Evolutionary conservation across 35 echinoderm and acorn worm genomes (phyloP), one percentile per base, ranked within the genome.

Genomic region (Diadema setosum): DNA sequence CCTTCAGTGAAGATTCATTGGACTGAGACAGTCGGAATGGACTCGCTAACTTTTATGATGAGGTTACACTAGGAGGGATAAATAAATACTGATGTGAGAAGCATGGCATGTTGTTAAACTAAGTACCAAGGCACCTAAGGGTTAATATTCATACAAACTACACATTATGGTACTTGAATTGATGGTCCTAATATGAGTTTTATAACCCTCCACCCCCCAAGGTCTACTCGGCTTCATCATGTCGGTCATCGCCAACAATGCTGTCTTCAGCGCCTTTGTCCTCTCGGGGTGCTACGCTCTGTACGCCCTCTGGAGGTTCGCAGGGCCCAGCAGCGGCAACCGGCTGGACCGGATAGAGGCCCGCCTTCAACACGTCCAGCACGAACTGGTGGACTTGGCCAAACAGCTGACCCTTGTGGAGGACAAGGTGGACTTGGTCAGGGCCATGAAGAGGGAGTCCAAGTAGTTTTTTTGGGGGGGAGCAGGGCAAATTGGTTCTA

Each of bases 181-280:
- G n/a, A n/a, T n/a, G n/a, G n/a, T n/a, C n/a, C n/a, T n/a, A n/a
- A n/a, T n/a, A n/a, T n/a, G n/a, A n/a, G n/a, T n/a, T n/a, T n/a
- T n/a, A n/a, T n/a, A n/a, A 11, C n/a, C 48, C 48, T 52, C 48
- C n/a, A 11, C n/a, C n/a, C n/a, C 9, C n/a, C 48, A 9, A 78
- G 73, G 73, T 78, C 40, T 78, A 24, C 12, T 78, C 7, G 73
- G 73, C 37, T 78, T 78, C 40, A 44, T 44, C n/a, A 5, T 78
- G 7, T 78, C 73, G 3, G 20, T 78, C 36, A 44, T 78, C 73
- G 44, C 14, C 40, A 78, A 78, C 73, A 78, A 78, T 17, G 73
- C 73, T 21, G 73, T 78, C 15, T 78, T 78, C 73, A 78, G 34
- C 14, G 73, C 73, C 73, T 44, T 78, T 41, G 21, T 78, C 73